A percentile compares a stretch with the other conserved stretches of the same genome.
phyloP scores from a whole-genome alignment of 2,113 vertebrate genomes.

The Thunnus thynnus region DNA sequence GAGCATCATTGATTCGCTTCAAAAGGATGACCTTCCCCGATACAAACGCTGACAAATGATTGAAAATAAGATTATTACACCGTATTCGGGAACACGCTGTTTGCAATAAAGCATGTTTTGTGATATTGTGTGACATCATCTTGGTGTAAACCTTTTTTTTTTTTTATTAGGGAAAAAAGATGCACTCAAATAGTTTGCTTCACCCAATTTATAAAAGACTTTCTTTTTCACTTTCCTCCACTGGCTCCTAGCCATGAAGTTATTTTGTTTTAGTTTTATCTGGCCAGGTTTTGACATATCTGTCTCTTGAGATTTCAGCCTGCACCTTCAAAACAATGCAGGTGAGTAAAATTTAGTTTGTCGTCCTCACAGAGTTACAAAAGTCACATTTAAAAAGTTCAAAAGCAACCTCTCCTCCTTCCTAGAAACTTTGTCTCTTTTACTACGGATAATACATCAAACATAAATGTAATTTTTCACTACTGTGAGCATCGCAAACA shows the following conservation, averaged over 20 bases:
- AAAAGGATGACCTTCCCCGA: constrained; percentile 39
- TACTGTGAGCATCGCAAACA: too few species aligned
- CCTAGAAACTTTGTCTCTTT: too few species aligned
- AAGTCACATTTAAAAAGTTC: too few species aligned
- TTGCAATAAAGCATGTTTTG: background rate
- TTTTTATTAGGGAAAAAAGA: background rate
- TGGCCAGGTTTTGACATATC: background rate
- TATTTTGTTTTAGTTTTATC: background rate
- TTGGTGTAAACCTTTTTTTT: background rate
- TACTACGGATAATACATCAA: too few species aligned
- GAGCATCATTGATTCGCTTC: constrained; percentile 34
- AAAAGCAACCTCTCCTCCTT: too few species aligned
- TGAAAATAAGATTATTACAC: constrained; percentile 13
- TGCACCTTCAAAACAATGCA: too few species aligned
- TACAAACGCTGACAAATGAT: constrained; percentile 17
- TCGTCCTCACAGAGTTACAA: too few species aligned
- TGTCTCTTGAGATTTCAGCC: background rate
- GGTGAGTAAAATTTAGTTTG: too few species aligned
- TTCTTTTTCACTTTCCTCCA: background rate
- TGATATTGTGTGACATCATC: too few species aligned
- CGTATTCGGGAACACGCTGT: background rate
- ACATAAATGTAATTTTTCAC: too few species aligned
- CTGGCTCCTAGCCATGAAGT: background rate
- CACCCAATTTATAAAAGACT: too few species aligned
- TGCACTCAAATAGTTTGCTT: too few species aligned